A percentile compares a stretch with the other conserved stretches of the same genome.
Evolutionary conservation across 2,113 vertebrate genomes (phyloP).

Genomic region (Himantopus leucocephalus): DNA sequence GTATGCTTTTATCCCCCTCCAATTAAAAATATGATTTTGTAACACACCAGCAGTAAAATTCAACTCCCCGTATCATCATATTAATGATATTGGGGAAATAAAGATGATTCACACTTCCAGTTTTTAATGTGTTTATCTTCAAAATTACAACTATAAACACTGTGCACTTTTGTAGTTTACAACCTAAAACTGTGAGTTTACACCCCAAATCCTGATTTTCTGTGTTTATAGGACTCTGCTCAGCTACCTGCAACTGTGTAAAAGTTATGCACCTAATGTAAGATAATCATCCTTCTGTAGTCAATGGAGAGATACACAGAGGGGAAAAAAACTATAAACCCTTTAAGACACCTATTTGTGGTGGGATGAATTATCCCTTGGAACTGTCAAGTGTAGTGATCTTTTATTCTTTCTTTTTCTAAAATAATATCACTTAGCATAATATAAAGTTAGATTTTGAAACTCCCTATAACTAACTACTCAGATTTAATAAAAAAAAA

Average conservation of each 20-base stretch:
- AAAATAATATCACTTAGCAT: neutral
- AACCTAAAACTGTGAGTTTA: neutral
- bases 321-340: neutral
- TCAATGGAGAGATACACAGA: neutral
- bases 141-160: neutral
- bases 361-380: neutral
- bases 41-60: neutral
- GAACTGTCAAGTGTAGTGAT: constrained; percentile 4
- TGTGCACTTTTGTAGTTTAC: neutral
- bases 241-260: neutral
- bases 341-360: neutral
- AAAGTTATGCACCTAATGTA: neutral
- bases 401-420: neutral
- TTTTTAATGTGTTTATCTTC: neutral
- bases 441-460: neutral
- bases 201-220: neutral
- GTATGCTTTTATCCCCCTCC: neutral
- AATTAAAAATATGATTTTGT: neutral
- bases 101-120: neutral
- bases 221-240: neutral
- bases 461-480: neutral
- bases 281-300: neutral
- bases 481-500: neutral
- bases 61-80: neutral
- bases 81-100: neutral